A percentile compares a stretch with the other conserved stretches of the same genome.
phyloP scores from a whole-genome alignment of 2,797 vertebrate genomes.

The Jordanella pulchra region DNA sequence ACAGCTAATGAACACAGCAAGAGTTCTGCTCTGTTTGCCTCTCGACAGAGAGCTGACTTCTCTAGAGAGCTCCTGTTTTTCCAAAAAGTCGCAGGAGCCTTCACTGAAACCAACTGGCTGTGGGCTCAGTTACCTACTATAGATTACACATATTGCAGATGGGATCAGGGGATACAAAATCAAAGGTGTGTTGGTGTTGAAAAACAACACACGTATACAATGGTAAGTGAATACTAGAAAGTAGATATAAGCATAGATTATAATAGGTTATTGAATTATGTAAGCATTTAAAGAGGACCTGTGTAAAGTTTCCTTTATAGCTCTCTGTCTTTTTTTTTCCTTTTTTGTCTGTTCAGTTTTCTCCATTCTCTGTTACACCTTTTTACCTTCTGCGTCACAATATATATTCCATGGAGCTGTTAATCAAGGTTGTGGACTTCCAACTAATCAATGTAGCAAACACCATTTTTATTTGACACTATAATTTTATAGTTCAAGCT shows the following conservation, averaged over 20 bases:
- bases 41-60: slow-evolving; percentile 67
- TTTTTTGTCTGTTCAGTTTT: too few species aligned
- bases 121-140: slow-evolving; percentile 78
- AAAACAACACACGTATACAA: slow-evolving; percentile 27
- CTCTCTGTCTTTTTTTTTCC: too few species aligned
- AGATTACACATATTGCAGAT: slow-evolving; percentile 76
- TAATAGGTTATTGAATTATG: slow-evolving; percentile 24
- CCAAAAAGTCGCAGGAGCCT: slow-evolving; percentile 67
- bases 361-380: too few species aligned
- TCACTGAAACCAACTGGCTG: slow-evolving; percentile 73
- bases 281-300: not conserved
- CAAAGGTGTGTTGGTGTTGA: slow-evolving; percentile 29
- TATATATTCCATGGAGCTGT: too few species aligned
- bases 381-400: too few species aligned
- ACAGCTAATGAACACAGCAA: slow-evolving; percentile 77
- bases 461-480: too few species aligned
- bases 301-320: too few species aligned
- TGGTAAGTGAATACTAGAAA: slow-evolving; percentile 15
- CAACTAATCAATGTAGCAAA: too few species aligned
- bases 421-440: too few species aligned
- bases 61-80: slow-evolving; percentile 66
- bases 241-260: slow-evolving; percentile 17
- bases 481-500: too few species aligned
- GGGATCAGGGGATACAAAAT: slow-evolving; percentile 52
- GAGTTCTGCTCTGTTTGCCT: slow-evolving; percentile 76